phyloP scores from a whole-genome alignment of 92 coral and sea anemone genomes.

The Actinernus sp. region DNA sequence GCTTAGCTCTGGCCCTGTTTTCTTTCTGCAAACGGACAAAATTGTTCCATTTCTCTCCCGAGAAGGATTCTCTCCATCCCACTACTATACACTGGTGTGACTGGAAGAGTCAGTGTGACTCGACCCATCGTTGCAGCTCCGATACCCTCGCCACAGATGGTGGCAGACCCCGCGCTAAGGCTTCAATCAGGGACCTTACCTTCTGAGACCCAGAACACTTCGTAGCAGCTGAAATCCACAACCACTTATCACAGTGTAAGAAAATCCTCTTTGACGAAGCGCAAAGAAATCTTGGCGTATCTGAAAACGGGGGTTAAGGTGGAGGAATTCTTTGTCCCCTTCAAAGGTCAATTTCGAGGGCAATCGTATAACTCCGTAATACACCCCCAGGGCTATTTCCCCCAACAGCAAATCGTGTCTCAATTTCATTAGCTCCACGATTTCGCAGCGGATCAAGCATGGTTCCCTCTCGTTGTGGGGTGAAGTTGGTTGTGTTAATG shows the following conservation, averaged over 20 bases:
- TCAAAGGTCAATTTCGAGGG: slow-evolving; percentile 37
- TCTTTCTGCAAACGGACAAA: background rate
- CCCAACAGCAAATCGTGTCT: slow-evolving; percentile 25
- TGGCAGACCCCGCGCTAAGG: background rate
- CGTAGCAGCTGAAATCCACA: slow-evolving; percentile 8
- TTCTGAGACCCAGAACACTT: slow-evolving; percentile 11
- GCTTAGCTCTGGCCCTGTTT: too few relatives aligned
- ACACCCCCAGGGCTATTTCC: slow-evolving; percentile 13
- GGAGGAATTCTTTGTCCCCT: slow-evolving; percentile 15
- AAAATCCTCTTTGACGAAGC: too few relatives aligned
- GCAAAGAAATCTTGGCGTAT: slow-evolving; percentile 6
- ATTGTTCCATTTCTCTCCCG: background rate
- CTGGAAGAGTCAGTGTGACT: background rate
- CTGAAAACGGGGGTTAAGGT: slow-evolving; percentile 7
- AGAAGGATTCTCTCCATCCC: background rate
- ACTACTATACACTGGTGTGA: background rate
- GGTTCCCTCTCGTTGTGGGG: slow-evolving; percentile 29
- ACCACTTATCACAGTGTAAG: too few relatives aligned
- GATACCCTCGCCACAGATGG: too few relatives aligned
- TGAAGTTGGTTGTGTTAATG: slow-evolving; percentile 7
- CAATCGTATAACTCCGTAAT: too few relatives aligned
- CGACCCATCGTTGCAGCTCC: slow-evolving; percentile 17
- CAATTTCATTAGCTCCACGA: slow-evolving; percentile 3
- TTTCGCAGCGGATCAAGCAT: slow-evolving; percentile 4
- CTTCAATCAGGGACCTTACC: background rate